A percentile compares a stretch with the other conserved stretches of the same genome.
Evolutionary conservation across 2,797 vertebrate genomes (phyloP).

Genomic region (Agapornis canus): DNA sequence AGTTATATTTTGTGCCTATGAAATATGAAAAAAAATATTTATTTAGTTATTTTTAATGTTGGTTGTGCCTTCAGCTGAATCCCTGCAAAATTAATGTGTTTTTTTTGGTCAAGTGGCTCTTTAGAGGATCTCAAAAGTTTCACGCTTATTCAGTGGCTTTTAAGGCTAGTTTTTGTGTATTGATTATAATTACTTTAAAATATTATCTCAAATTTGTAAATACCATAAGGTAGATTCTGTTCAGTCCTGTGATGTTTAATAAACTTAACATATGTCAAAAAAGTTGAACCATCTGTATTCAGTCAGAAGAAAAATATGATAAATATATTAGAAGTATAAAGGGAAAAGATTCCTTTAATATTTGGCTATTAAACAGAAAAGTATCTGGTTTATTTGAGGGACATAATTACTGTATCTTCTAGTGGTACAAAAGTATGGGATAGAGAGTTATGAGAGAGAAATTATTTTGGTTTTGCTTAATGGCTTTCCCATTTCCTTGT

Average conservation of each 20-base stretch:
- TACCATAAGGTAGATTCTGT: neutral
- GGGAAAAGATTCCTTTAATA: neutral
- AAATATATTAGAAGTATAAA: neutral
- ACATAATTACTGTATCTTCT: neutral
- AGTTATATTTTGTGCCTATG: neutral
- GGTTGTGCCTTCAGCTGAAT: neutral
- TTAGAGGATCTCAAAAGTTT: constrained; percentile 37
- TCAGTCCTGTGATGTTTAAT: constrained; percentile 1
- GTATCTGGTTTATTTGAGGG: neutral
- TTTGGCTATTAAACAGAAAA: neutral
- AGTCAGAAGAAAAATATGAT: neutral
- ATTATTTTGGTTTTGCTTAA: neutral
- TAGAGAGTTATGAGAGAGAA: neutral
- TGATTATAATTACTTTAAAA: constrained; percentile 28
- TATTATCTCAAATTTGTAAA: constrained; percentile 27
- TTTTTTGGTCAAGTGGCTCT: constrained; percentile 42
- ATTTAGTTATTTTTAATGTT: neutral
- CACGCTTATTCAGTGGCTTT: neutral
- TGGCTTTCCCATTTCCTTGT: neutral
- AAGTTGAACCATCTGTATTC: constrained; percentile 13
- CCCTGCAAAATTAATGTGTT: neutral
- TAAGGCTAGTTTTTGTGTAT: constrained; percentile 11
- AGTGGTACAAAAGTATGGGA: neutral
- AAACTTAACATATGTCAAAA: constrained; percentile 5
- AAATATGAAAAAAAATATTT: neutral